Evolutionary conservation across 2,113 vertebrate genomes (phyloP), one percentile per base, ranked within the genome.

Genomic region (Lamprologus sp.): DNA sequence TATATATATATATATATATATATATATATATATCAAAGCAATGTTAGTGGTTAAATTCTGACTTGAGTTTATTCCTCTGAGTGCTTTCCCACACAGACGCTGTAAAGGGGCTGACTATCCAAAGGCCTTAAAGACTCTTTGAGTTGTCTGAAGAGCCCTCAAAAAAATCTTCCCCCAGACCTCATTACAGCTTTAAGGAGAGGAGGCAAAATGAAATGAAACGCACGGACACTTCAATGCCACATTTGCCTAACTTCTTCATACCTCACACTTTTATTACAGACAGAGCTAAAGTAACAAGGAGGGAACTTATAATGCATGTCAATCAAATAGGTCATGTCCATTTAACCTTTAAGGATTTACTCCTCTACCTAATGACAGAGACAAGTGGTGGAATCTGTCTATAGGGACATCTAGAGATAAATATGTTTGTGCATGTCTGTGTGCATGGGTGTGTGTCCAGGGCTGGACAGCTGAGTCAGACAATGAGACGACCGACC

Each of bases 91-190:
- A 96, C 92, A 92, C 92, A 92, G 88, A 75, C 23, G 35, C 87
- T 89, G 75, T 93, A 92, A 89, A 86, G 85, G 5, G 86, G 84
- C 87, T 68, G 47, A 84, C 81, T 68, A 80, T 84, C 31, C 1
- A 92, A 79, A 86, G 81, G 82, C 77, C 90, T 88, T 73, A 90
- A 91, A 86, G 82, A 83, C 70, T 89, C 84, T 90, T 85, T 84
- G 86, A 90, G 90, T 87, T 84, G 40, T 87, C 88, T 96, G 91
- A 89, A 96, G 94, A 94, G 94, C 95, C 80, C 94, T 96, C 88
- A 82, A 85, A 75, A 75, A 75, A 75, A 60, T 92, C 94, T 90
- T 91, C 90, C 82, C 88, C 53, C n/a, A 91, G 88, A 94, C 89
- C 94, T 96, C 93, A 95, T 96, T 96, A 95, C 83, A 89, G 87